These are phyloP conservation scores for Ylistrum balloti DNA, from an alignment of 1,140 invertebrate genomes.

Conservation along the genomic window DNA sequence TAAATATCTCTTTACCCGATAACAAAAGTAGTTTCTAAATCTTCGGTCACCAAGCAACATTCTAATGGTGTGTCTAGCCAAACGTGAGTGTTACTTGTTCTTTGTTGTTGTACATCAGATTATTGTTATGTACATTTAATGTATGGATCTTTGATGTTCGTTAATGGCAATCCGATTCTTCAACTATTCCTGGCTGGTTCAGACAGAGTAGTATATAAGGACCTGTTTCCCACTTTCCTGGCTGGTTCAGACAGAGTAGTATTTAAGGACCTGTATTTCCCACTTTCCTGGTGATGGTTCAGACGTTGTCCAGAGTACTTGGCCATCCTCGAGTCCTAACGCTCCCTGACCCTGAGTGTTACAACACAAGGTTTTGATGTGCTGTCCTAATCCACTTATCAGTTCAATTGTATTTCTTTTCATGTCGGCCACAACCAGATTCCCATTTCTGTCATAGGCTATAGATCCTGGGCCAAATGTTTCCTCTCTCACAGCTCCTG, in stretches of 20 bases:
- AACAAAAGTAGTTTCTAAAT: too few species aligned
- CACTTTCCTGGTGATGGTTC: background rate
- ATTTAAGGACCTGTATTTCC: background rate
- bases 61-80: too few species aligned
- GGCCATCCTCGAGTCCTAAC: background rate
- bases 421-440: slow-evolving; percentile 7
- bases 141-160: too few species aligned
- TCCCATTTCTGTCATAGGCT: background rate
- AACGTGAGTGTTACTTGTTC: too few species aligned
- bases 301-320: slow-evolving; percentile 1
- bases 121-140: too few species aligned
- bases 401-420: background rate
- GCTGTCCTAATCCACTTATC: background rate
- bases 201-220: too few species aligned
- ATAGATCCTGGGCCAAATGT: background rate
- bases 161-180: background rate
- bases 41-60: too few species aligned
- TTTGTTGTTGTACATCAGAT: too few species aligned
- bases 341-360: background rate
- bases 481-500: background rate
- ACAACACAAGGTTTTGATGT: background rate
- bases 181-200: too few species aligned
- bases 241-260: background rate
- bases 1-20: too few species aligned
- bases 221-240: too few species aligned